These are phyloP conservation scores for Chironomus riparius DNA, from an alignment of 2,888 invertebrate genomes.

Conservation along the genomic window DNA sequence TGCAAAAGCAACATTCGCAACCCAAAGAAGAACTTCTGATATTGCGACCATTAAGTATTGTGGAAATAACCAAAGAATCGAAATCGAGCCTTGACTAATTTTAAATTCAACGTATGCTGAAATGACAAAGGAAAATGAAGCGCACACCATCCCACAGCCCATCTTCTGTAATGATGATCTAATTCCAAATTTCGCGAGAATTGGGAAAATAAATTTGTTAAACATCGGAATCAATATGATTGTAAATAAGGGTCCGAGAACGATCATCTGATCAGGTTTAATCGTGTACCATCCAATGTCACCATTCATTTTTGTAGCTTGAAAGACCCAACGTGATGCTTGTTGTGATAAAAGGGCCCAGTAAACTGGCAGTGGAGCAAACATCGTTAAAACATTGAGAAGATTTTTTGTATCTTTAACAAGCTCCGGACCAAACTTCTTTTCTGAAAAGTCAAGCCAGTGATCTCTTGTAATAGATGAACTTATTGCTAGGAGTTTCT, in stretches of 20 bases:
- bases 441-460: slow-evolving; percentile 28
- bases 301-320: slow-evolving; percentile 82
- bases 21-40: slow-evolving; percentile 7
- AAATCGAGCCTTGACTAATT: background rate
- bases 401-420: slow-evolving; percentile 42
- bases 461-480: background rate
- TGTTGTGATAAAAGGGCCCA: slow-evolving; percentile 54
- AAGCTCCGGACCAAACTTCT: slow-evolving; percentile 21
- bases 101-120: slow-evolving; percentile 69
- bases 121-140: slow-evolving; percentile 71
- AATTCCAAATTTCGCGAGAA: slow-evolving; percentile 57
- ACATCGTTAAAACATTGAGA: slow-evolving; percentile 43
- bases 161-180: slow-evolving; percentile 76
- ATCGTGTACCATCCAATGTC: slow-evolving; percentile 61
- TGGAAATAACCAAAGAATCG: slow-evolving; percentile 7
- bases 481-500: background rate
- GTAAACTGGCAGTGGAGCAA: slow-evolving; percentile 48
- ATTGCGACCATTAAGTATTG: slow-evolving; percentile 2
- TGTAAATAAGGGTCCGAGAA: slow-evolving; percentile 79
- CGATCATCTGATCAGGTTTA: slow-evolving; percentile 93
- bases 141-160: slow-evolving; percentile 76
- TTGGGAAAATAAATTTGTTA: slow-evolving; percentile 70
- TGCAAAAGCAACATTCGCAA: background rate
- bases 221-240: slow-evolving; percentile 77
- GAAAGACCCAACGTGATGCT: slow-evolving; percentile 36